A percentile compares a stretch with the other conserved stretches of the same genome.
These are phyloP conservation scores for Probosciger aterrimus DNA, from an alignment of 2,113 vertebrate genomes.

Conservation along the genomic window DNA sequence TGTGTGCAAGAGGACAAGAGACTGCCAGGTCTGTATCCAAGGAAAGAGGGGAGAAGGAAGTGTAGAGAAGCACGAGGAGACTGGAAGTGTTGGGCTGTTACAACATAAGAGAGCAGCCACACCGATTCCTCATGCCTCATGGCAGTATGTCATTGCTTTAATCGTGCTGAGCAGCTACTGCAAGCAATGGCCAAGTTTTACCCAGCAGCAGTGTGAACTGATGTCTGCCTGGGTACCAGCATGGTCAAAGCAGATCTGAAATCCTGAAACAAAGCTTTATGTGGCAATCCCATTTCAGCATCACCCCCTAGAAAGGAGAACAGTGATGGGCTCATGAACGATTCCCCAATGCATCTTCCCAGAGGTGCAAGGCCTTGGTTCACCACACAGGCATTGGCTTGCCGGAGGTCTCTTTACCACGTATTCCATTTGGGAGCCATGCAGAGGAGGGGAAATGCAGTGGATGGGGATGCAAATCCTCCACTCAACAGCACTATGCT, in stretches of 20 bases:
- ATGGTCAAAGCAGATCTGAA: background rate
- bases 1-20: background rate
- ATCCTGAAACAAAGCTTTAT: background rate
- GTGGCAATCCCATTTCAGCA: background rate
- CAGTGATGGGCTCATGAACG: background rate
- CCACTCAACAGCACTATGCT: background rate
- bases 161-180: background rate
- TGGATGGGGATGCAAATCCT: background rate
- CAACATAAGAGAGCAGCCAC: background rate
- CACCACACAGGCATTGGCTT: accelerated
- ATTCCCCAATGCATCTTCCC: background rate
- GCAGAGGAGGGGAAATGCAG: background rate
- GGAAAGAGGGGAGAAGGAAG: background rate
- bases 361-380: accelerated
- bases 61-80: background rate
- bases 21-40: background rate
- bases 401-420: background rate
- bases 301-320: background rate
- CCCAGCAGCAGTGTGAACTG: background rate
- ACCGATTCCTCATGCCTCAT: background rate
- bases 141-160: background rate
- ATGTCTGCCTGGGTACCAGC: background rate
- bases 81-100: background rate
- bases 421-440: background rate
- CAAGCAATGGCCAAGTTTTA: background rate